Base-by-base conservation (phyloP, 2,888 invertebrate species). In the Steinernema carpocapsae region DNA sequence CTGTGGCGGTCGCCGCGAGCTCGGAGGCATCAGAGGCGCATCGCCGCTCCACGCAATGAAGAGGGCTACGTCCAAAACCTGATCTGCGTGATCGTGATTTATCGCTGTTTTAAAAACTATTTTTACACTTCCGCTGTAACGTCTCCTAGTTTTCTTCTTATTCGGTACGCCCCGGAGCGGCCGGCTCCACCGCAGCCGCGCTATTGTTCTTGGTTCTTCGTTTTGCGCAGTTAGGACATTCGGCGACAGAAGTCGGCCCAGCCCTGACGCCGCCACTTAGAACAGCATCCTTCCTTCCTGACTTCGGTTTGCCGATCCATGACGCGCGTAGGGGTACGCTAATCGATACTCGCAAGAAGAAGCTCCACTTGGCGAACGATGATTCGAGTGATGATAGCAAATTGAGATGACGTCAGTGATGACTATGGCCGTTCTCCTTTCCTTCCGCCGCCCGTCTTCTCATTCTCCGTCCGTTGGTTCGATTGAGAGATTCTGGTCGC, bases 71-170 rank as follows among this genome's bases (percentile, higher is more conserved):
- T 37, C 37, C 64, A 29, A 32, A 64, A 64, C 64, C 64, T 64
- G 64, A 29, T 64, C 64, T 64, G 64, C 64, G 64, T 64, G 64
- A 64, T 64, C 64, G 64, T 64, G 64, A 64, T 64, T 64, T 64
- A 64, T 64, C 32, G 64, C 64, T 64, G 64, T 64, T 64, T 56
- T 64, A 64, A 64, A 64, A 64, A 64, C 64, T 64, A 64, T 64
- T 64, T 64, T 64, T 64, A 64, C 64, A 64, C 64, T 64, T 64
- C 64, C 64, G 64, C 29, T 64, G 64, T 64, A 32, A 64, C 56
- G 64, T 64, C 64, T 64, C 64, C 32, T 64, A 29, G 64, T 64
- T 64, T 64, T 64, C 64, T 64, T 64, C 64, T 64, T 64, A 64
- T 64, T 64, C 64, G 64, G 64, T 64, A 64, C 64, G 64, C 64